Conservation (phyloP, 1,140 invertebrate genomes). For the Apis dorsata region DNA sequence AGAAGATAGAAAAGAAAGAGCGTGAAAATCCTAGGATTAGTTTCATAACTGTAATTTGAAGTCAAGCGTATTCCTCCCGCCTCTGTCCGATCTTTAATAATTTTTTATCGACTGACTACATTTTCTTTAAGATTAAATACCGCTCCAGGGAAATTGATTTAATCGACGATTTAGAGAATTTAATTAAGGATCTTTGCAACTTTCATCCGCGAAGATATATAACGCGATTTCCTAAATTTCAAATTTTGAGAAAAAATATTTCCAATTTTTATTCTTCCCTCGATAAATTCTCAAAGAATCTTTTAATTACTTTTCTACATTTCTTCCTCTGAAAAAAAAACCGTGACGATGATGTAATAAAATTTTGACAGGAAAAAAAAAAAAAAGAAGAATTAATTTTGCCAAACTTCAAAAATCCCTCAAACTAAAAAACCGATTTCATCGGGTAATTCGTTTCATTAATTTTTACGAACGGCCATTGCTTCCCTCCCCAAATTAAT, state of each 20-base stretch:
- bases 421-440: background rate
- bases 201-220: too few species aligned
- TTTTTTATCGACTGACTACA: background rate
- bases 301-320: too few species aligned
- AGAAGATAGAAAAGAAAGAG: background rate
- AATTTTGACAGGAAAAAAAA: background rate
- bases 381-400: background rate
- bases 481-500: slow-evolving; percentile 12
- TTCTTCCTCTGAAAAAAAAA: too few species aligned
- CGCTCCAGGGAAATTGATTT: background rate
- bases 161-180: background rate
- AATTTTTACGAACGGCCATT: background rate
- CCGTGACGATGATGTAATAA: too few species aligned
- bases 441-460: background rate
- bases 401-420: background rate
- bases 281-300: too few species aligned
- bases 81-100: background rate
- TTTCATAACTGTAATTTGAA: slow-evolving; percentile 16
- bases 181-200: background rate
- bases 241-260: too few species aligned
- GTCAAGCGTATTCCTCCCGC: background rate
- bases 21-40: slow-evolving; percentile 25
- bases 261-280: too few species aligned
- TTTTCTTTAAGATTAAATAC: background rate
- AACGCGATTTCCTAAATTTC: too few species aligned